Conservation (phyloP, 2,888 invertebrate genomes). For the Lasioglossum pauxillum region DNA sequence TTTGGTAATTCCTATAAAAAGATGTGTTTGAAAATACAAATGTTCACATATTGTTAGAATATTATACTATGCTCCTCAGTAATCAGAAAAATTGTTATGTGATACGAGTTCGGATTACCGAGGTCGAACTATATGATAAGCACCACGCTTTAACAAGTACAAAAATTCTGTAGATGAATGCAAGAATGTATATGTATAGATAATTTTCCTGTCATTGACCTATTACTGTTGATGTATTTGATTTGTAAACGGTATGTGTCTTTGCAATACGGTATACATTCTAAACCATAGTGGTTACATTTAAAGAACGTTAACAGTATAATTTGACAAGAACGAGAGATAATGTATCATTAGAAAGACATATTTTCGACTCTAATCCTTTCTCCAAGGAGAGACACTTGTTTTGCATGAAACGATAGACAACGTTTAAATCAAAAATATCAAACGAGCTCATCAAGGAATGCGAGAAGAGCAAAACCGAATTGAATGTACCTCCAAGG, state of each 20-base stretch:
- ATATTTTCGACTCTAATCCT: neutral
- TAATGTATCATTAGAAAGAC: neutral
- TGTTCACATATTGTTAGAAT: neutral
- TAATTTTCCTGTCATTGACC: neutral
- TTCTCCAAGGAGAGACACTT: neutral
- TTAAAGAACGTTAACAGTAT: neutral
- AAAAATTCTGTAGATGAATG: neutral
- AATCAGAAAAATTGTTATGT: neutral
- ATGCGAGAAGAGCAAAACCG: neutral
- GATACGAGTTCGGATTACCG: neutral
- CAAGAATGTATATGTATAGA: neutral
- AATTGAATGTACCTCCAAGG: constrained; percentile 48
- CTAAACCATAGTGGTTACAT: neutral
- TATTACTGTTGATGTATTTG: neutral
- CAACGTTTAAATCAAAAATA: neutral
- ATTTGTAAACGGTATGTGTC: neutral
- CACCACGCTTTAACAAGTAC: neutral
- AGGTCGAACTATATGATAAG: neutral
- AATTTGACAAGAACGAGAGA: neutral
- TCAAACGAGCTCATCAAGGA: neutral
- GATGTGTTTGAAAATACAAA: neutral
- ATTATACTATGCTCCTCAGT: neutral
- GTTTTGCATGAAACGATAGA: neutral
- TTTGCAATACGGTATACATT: neutral
- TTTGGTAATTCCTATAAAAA: constrained; percentile 44